Base-by-base conservation (phyloP, 1,140 invertebrate species). In the Lepidostoma basale region DNA sequence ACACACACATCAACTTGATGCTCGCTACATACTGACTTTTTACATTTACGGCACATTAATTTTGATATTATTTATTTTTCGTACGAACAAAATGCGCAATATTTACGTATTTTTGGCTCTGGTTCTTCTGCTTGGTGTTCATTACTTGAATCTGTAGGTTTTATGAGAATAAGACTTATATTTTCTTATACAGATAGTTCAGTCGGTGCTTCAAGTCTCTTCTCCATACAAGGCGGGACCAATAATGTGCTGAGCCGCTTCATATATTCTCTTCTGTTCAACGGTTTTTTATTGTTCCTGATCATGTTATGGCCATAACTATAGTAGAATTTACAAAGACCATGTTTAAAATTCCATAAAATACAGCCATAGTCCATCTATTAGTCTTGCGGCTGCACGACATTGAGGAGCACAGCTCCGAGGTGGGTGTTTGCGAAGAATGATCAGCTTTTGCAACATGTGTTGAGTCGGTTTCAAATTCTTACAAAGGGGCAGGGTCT, bases 231-330 rank as follows among this genome's bases (percentile, higher is more conserved):
- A 20, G 44, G 14, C 16, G 18, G 18, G 20, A 20, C 44, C 44
- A 47, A 47, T 22, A 22, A 3, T 47, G 44, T 47, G 44, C 44
- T 47, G 16, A 47, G 44, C 23, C 23, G 20, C 44, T 47, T 47
- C 44, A 23, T 47, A 20, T 3, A 23, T 20, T 20, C 20, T 18
- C 44, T 47, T 23, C 16, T 47, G 16, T 47, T 18, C 20, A 20
- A 20, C 16, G 20, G 44, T 47, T 47, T 47, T n/a, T 47, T 47
- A 47, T 47, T 47, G 44, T 47, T 47, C 44, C 23, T 22, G 44
- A 47, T 47, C 44, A 22, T 47, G 20, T 47, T 47, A 5, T 47
- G 44, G 44, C 44, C 44, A 23, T 47, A 18, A 47, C 23, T 47
- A 47, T n/a, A 47, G 20, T 20, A 47, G 20, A 47, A 47, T 47